phyloP scores from a whole-genome alignment of 2,888 invertebrate genomes.

The Parthenolecanium corni region DNA sequence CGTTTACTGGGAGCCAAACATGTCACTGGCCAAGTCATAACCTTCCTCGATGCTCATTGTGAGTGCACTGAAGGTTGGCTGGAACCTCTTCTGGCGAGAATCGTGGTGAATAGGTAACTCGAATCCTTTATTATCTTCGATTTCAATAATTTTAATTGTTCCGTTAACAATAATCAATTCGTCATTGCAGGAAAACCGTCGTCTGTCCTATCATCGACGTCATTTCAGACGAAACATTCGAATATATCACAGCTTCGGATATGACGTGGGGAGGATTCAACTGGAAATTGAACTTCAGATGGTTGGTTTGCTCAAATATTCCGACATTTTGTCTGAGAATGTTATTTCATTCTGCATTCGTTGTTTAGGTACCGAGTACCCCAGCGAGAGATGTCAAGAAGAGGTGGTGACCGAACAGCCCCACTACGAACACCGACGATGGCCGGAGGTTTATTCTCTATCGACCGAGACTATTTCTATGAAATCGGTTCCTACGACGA shows the following conservation, averaged over 20 bases:
- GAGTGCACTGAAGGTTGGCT: slow-evolving; percentile 99
- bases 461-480: slow-evolving; percentile 93
- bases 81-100: slow-evolving; percentile 82
- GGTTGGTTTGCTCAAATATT: slow-evolving; percentile 47
- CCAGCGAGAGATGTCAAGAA: slow-evolving; percentile 86
- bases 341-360: slow-evolving; percentile 1
- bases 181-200: slow-evolving; percentile 58
- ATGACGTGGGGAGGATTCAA: slow-evolving; percentile 99
- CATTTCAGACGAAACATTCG: slow-evolving; percentile 96
- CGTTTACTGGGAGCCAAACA: slow-evolving; percentile 86
- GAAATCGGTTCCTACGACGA: slow-evolving; percentile 96
- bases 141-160: not conserved
- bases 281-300: slow-evolving; percentile 98
- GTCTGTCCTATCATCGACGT: slow-evolving; percentile 98
- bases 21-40: slow-evolving; percentile 82
- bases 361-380: slow-evolving; percentile 83
- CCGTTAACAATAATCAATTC: not conserved
- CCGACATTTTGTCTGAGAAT: slow-evolving; percentile 6
- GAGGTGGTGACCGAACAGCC: slow-evolving; percentile 83
- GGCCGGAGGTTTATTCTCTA: slow-evolving; percentile 93
- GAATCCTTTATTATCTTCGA: not conserved
- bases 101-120: slow-evolving; percentile 64
- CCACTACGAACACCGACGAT: slow-evolving; percentile 93
- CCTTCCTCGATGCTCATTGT: slow-evolving; percentile 96
- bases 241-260: slow-evolving; percentile 96